A percentile compares a stretch with the other conserved stretches of the same genome.
phyloP scores from a whole-genome alignment of 2,888 invertebrate species.

The Himalopsyche japonica region DNA sequence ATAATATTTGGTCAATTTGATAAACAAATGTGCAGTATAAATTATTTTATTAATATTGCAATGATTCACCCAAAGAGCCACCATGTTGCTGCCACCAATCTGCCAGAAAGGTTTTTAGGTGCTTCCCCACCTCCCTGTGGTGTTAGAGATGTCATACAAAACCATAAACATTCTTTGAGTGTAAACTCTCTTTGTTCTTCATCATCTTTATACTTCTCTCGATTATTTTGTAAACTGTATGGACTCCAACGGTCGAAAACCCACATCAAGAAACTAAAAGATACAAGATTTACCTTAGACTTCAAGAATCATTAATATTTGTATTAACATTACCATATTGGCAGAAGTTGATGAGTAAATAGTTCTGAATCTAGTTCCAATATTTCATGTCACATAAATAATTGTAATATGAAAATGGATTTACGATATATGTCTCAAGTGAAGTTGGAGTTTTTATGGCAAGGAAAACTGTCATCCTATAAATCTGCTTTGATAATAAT shows the following conservation, averaged over 20 bases:
- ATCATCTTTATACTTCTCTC: constrained; percentile 89
- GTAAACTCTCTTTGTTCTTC: constrained; percentile 94
- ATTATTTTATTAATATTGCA: neutral
- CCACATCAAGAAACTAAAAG: constrained; percentile 73
- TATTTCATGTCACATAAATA: neutral
- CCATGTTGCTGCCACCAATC: constrained; percentile 96
- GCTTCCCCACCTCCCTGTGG: constrained; percentile 95
- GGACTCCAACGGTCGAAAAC: constrained; percentile 97
- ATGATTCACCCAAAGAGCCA: constrained; percentile 86
- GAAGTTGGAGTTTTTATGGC: too few species aligned
- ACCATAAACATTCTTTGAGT: constrained; percentile 96
- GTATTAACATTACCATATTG: too few species aligned
- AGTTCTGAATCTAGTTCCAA: too few species aligned
- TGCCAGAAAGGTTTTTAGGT: constrained; percentile 92
- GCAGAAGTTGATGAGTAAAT: neutral
- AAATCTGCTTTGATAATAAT: too few species aligned
- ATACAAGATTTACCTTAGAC: neutral
- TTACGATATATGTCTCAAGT: too few species aligned
- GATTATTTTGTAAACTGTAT: constrained; percentile 93
- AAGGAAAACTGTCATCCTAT: too few species aligned
- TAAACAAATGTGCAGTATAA: too few species aligned
- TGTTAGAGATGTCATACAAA: constrained; percentile 97
- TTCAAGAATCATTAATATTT: neutral
- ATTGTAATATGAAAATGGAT: neutral
- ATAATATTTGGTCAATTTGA: neutral